Conservation (phyloP, 2,113 vertebrate genomes). For the Cromileptes altivelis region DNA sequence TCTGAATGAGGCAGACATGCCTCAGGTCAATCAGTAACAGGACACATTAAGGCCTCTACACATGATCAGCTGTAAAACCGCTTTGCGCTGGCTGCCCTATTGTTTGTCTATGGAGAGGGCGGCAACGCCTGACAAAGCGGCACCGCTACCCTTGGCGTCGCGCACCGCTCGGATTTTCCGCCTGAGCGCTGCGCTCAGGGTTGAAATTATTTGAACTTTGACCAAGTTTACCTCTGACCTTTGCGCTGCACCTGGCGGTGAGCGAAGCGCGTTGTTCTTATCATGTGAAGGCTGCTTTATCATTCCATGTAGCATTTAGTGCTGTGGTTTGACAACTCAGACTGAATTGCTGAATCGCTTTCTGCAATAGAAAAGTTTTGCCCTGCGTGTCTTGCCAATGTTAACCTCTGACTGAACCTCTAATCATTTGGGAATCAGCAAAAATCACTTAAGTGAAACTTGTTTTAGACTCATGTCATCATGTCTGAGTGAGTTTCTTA, state of each 20-base stretch:
- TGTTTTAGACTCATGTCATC: neutral
- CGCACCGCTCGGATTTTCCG: too few species aligned
- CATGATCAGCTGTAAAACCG: neutral
- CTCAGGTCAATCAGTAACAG: constrained; percentile 3
- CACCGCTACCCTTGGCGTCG: too few species aligned
- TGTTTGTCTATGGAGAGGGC: too few species aligned
- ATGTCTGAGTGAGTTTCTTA: neutral
- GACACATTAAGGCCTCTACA: neutral
- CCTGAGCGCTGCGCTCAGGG: too few species aligned
- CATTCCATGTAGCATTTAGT: neutral
- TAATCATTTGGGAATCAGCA: neutral
- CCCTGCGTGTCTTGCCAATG: neutral
- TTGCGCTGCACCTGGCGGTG: too few species aligned
- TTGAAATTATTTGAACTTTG: too few species aligned
- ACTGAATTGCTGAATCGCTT: neutral
- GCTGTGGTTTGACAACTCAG: neutral
- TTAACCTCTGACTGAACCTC: neutral
- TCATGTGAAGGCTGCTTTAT: too few species aligned
- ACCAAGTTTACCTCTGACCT: too few species aligned
- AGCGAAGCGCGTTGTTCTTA: too few species aligned
- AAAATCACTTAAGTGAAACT: neutral
- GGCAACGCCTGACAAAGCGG: too few species aligned
- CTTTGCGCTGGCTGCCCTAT: too few species aligned
- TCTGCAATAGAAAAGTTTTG: neutral
- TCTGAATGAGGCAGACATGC: constrained; percentile 1